Percentiles rank a stretch among this genome's conserved stretches.
Evolutionary conservation across 1,140 invertebrate genomes (phyloP).

Genomic region (Cherax quadricarinatus): DNA sequence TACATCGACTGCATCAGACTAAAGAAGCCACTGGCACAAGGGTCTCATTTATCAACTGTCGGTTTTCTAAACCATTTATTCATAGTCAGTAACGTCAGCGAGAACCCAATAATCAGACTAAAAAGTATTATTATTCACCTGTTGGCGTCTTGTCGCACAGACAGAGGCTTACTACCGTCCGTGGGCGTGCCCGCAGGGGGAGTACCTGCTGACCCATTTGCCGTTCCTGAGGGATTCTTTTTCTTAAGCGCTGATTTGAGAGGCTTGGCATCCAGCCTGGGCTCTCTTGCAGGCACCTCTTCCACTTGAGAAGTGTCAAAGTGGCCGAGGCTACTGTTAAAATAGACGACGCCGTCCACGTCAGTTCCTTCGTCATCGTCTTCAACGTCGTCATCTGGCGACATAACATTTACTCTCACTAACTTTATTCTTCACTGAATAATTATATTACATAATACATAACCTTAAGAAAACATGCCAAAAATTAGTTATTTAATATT

Average conservation of each 20-base stretch:
- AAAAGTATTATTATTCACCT: conserved; percentile 30
- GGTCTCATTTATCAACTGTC: too few species aligned
- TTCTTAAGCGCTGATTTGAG: conserved; percentile 95
- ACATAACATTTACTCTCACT: not conserved
- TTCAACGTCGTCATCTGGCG: conserved; percentile 56
- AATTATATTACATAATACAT: not conserved
- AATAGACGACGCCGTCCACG: conserved; percentile 41
- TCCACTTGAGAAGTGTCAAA: conserved; percentile 65
- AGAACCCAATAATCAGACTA: not conserved
- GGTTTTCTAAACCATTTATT: too few species aligned
- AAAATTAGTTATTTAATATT: not conserved
- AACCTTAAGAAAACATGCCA: not conserved
- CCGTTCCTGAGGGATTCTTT: conserved; percentile 78
- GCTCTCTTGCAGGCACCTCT: conserved; percentile 78
- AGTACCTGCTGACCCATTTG: conserved; percentile 79
- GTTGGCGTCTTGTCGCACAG: conserved; percentile 80
- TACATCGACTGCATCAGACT: too few species aligned
- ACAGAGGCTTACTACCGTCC: conserved; percentile 84
- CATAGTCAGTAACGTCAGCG: too few species aligned
- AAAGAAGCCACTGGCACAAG: too few species aligned
- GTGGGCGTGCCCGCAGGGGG: conserved; percentile 82
- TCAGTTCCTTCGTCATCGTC: conserved; percentile 56
- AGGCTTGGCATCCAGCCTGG: conserved; percentile 88
- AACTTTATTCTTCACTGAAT: not conserved
- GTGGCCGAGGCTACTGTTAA: conserved; percentile 8